phyloP scores from a whole-genome alignment of 2,888 invertebrate genomes.

The Drosophila robusta region DNA sequence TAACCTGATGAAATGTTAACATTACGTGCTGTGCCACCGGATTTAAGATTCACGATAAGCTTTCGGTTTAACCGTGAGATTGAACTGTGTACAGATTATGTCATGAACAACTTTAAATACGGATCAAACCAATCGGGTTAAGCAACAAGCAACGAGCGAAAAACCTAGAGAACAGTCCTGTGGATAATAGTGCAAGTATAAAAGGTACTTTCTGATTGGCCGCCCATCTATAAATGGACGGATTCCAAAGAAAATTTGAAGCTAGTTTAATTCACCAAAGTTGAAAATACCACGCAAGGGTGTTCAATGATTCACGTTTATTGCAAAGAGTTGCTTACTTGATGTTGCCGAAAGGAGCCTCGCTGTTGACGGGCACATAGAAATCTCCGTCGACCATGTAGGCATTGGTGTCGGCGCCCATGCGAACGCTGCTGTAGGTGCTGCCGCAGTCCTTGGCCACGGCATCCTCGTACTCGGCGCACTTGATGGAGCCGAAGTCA shows the following conservation, averaged over 20 bases:
- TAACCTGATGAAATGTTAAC: conserved; percentile 35
- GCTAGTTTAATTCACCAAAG: too few species aligned
- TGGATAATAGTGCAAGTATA: too few species aligned
- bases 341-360: conserved; percentile 64
- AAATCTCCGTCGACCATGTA: conserved; percentile 64
- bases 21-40: not conserved
- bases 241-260: too few species aligned
- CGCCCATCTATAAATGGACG: too few species aligned
- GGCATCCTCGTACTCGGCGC: conserved; percentile 74
- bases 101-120: too few species aligned
- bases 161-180: too few species aligned
- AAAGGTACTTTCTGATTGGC: too few species aligned
- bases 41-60: too few species aligned
- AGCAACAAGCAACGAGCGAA: too few species aligned
- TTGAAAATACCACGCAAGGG: not conserved
- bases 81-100: too few species aligned
- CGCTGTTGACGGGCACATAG: conserved; percentile 71
- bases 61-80: too few species aligned
- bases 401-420: conserved; percentile 66
- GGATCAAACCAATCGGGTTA: too few species aligned
- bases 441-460: conserved; percentile 58
- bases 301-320: not conserved
- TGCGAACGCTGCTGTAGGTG: conserved; percentile 62
- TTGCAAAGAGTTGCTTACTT: conserved; percentile 14
- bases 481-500: conserved; percentile 62